Percentiles rank a stretch among this genome's conserved stretches.
Conservation (phyloP, 2,113 vertebrate species). For the Spizaetus ornatus region DNA sequence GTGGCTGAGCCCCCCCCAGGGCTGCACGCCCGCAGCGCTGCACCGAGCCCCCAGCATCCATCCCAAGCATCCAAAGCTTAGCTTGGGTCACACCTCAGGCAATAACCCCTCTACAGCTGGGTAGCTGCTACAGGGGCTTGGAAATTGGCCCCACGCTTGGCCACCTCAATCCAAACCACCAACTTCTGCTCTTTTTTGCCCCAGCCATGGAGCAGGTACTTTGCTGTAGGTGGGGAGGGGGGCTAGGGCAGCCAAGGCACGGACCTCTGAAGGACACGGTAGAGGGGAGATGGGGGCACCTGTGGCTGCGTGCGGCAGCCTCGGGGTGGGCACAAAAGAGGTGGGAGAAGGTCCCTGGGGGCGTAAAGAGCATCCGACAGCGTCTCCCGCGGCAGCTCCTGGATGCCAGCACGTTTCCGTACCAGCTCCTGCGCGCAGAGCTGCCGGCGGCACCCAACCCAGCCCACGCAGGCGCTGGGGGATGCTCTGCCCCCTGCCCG, state of each 20-base stretch:
- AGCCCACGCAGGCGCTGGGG: background rate
- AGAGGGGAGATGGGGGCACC: background rate
- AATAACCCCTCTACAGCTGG: background rate
- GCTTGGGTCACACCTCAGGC: background rate
- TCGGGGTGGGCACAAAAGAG: background rate
- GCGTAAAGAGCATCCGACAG: background rate
- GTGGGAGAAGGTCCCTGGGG: background rate
- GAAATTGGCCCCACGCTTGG: background rate
- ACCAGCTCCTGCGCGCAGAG: background rate
- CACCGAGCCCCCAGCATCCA: background rate
- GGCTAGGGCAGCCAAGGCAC: background rate
- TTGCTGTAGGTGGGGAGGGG: background rate
- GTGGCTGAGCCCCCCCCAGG: no score
- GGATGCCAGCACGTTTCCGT: background rate
- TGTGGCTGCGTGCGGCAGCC: background rate
- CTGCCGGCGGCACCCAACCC: background rate
- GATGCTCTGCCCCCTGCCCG: background rate
- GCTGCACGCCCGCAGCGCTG: rapidly evolving
- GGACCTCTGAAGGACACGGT: background rate
- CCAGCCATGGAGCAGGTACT: rapidly evolving
- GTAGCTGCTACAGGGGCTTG: background rate
- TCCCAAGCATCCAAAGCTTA: background rate
- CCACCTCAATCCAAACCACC: background rate
- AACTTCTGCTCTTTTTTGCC: background rate
- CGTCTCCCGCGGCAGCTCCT: background rate